These are phyloP conservation scores for Cyprinus carpio DNA, from an alignment of 2,113 vertebrate genomes.

Conservation along the genomic window DNA sequence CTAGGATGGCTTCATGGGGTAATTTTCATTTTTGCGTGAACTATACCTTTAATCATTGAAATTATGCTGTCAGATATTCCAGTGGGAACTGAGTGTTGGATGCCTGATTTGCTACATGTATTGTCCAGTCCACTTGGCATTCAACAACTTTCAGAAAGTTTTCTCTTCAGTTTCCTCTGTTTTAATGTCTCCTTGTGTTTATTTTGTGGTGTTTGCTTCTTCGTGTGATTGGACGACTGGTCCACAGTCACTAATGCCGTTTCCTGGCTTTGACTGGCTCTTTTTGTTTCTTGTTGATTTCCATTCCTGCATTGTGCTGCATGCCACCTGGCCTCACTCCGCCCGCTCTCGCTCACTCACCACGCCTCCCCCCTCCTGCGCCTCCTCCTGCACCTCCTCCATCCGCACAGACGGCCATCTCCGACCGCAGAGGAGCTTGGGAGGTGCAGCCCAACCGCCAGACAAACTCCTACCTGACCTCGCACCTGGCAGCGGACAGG, in stretches of 20 bases:
- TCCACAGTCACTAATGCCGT: constrained; percentile 69
- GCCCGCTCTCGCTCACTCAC: constrained; percentile 43
- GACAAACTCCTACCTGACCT: constrained; percentile 93
- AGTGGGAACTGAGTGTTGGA: not conserved
- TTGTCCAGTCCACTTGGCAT: not conserved
- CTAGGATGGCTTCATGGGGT: too few relatives aligned
- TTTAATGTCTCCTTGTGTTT: constrained; percentile 12
- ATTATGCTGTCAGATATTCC: not conserved
- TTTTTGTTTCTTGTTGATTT: constrained; percentile 64
- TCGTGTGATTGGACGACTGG: constrained; percentile 55
- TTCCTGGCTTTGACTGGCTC: constrained; percentile 76
- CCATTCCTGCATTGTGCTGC: constrained; percentile 70
- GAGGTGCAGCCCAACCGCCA: constrained; percentile 94
- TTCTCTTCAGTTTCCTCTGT: constrained; percentile 33
- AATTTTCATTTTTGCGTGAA: too few relatives aligned
- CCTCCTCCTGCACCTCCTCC: constrained; percentile 57
- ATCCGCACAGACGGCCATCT: constrained; percentile 82
- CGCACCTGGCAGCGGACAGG: constrained; percentile 96
- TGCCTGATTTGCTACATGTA: not conserved
- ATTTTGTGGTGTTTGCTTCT: constrained; percentile 41
- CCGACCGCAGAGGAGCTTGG: constrained; percentile 97
- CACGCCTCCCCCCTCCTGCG: constrained; percentile 52
- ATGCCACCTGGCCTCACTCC: constrained; percentile 66
- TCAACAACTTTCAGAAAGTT: not conserved
- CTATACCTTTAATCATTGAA: not conserved